Percentiles rank a stretch among this genome's conserved stretches.
Conservation (phyloP, 2,113 vertebrate species). For the Pomatostomus ruficeps region DNA sequence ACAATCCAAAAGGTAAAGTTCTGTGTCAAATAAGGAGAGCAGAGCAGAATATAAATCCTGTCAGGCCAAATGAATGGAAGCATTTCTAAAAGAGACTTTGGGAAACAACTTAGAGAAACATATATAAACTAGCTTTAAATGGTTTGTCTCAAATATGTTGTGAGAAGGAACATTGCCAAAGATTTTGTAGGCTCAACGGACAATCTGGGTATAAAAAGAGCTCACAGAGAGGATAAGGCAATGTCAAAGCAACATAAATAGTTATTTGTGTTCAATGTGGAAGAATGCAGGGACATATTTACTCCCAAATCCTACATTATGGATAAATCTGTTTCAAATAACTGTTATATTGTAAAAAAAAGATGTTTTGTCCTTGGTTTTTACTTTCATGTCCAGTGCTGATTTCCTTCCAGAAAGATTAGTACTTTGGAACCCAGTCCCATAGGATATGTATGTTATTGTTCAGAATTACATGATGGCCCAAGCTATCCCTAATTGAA, state of each 20-base stretch:
- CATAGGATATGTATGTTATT: not conserved
- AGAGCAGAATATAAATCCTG: not conserved
- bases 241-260: not conserved
- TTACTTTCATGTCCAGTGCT: not conserved
- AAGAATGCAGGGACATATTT: rapidly evolving
- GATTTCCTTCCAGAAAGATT: not conserved
- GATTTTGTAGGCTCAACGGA: not conserved
- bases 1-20: not conserved
- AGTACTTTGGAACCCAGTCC: not conserved
- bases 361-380: not conserved
- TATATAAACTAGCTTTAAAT: not conserved
- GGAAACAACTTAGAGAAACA: not conserved
- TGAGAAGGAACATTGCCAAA: not conserved
- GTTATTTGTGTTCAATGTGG: not conserved
- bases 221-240: not conserved
- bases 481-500: not conserved
- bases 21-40: not conserved
- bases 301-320: not conserved
- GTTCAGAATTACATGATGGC: not conserved
- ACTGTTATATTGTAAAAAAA: not conserved
- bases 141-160: not conserved
- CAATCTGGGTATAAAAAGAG: not conserved
- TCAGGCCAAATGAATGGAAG: not conserved
- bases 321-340: not conserved
- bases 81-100: not conserved